phyloP scores from a whole-genome alignment of 2,888 invertebrate genomes.

The Aleiodes leptofemur region DNA sequence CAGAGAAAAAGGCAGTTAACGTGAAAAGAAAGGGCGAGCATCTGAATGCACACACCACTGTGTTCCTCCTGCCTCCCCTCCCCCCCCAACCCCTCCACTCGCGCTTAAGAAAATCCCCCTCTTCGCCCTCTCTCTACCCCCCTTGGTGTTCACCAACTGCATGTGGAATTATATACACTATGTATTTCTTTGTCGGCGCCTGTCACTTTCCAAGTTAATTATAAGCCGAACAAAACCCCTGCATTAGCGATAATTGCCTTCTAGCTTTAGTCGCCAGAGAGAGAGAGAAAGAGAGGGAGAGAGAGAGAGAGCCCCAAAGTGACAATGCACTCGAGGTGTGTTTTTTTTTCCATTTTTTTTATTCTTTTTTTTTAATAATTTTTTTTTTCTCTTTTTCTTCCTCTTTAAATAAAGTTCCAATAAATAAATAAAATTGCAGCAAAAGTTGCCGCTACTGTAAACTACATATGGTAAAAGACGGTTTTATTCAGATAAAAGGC shows the following conservation, averaged over 20 bases:
- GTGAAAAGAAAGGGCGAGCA: neutral
- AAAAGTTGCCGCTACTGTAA: conserved; percentile 13
- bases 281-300: conserved; percentile 5
- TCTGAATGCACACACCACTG: neutral
- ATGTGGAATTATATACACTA: conserved; percentile 23
- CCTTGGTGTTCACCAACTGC: conserved; percentile 32
- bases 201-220: conserved; percentile 66
- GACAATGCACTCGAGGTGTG: conserved; percentile 51
- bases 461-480: conserved; percentile 26
- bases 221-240: conserved; percentile 66
- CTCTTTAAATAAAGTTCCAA: neutral
- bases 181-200: conserved; percentile 63
- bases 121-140: conserved; percentile 42
- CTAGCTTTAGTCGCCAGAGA: conserved; percentile 17
- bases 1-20: neutral
- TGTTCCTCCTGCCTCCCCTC: too few relatives aligned
- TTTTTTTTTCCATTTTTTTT: neutral
- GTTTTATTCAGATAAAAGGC: conserved; percentile 12
- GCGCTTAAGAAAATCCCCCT: too few relatives aligned
- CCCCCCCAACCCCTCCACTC: too few relatives aligned
- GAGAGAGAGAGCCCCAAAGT: conserved; percentile 35
- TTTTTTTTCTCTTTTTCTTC: neutral
- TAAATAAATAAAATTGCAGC: conserved; percentile 36
- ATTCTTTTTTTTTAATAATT: neutral
- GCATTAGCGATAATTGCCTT: conserved; percentile 63